Percentiles rank a stretch among this genome's conserved stretches.
Conservation (phyloP, 2,113 vertebrate species). For the Echinops telfairi region DNA sequence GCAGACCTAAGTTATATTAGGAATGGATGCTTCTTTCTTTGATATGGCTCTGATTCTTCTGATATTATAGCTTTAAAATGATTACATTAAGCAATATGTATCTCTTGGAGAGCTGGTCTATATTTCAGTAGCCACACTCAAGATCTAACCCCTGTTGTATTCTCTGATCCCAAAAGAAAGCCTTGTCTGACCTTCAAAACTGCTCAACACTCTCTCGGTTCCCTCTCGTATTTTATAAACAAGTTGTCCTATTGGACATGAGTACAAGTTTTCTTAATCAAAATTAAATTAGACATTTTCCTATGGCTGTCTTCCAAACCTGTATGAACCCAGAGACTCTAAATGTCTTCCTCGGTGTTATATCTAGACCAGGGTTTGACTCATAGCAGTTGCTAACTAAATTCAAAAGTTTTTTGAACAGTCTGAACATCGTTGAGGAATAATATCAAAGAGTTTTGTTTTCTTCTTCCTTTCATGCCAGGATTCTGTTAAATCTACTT, state of each 20-base stretch:
- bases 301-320: not conserved
- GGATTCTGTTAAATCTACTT: slow-evolving; percentile 5
- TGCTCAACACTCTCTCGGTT: not conserved
- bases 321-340: not conserved
- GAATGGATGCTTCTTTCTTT: slow-evolving; percentile 14
- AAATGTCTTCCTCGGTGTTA: not conserved
- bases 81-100: not conserved
- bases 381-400: not conserved
- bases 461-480: not conserved
- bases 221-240: not conserved
- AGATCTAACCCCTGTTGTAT: not conserved
- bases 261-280: not conserved
- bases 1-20: not conserved
- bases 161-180: slow-evolving; percentile 18
- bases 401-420: not conserved
- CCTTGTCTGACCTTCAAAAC: slow-evolving; percentile 17
- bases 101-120: not conserved
- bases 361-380: not conserved
- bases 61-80: not conserved
- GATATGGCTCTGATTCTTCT: not conserved
- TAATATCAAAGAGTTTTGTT: not conserved
- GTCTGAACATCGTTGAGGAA: not conserved
- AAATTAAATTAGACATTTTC: slow-evolving; percentile 18
- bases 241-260: too few species aligned
- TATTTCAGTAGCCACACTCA: not conserved